Conservation (phyloP, 2,113 vertebrate genomes). For the Dromas ardeola region DNA sequence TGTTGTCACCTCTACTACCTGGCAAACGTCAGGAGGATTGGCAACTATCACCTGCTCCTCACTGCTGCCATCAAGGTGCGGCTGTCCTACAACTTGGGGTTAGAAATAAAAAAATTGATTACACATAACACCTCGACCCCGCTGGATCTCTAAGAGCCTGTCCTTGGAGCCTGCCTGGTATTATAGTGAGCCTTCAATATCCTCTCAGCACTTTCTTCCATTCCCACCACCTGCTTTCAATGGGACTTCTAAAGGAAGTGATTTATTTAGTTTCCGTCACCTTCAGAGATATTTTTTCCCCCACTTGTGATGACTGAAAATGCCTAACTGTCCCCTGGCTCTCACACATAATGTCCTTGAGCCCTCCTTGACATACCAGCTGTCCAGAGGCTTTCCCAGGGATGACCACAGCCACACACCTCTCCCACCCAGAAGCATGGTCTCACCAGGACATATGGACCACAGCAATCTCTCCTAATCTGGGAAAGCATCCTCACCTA, state of each 20-base stretch:
- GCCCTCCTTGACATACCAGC: not conserved
- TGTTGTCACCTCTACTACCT: slow-evolving; percentile 96
- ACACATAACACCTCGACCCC: not conserved
- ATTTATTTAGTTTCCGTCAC: not conserved
- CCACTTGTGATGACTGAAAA: not conserved
- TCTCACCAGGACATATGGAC: not conserved
- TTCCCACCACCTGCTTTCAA: not conserved
- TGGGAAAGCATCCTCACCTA: not conserved
- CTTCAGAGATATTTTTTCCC: not conserved
- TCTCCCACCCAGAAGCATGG: not conserved
- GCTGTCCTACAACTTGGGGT: slow-evolving; percentile 75
- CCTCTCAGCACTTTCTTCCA: not conserved
- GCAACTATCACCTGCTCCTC: slow-evolving; percentile 89
- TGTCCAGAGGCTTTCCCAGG: not conserved
- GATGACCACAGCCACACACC: not conserved
- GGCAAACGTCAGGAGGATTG: slow-evolving; percentile 94
- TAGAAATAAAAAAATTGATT: slow-evolving; percentile 5
- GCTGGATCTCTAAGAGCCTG: not conserved
- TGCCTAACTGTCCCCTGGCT: not conserved
- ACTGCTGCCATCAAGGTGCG: slow-evolving; percentile 68
- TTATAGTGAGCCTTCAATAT: not conserved
- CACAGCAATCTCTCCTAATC: not conserved
- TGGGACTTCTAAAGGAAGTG: not conserved
- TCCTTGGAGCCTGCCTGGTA: not conserved
- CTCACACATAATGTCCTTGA: not conserved